Conservation (phyloP, 1,140 invertebrate genomes). For the Hycleus phaleratus region DNA sequence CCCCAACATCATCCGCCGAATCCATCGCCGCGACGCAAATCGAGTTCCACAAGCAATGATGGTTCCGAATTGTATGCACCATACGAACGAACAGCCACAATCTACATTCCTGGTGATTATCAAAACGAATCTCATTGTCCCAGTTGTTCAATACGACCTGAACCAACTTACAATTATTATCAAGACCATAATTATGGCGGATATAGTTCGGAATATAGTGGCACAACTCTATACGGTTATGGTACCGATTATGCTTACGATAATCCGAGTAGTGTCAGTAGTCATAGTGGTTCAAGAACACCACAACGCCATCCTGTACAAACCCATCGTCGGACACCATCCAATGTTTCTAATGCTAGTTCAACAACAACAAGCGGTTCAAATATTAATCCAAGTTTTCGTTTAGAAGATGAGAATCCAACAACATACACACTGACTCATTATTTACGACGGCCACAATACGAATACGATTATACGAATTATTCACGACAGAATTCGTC, state of each 20-base stretch:
- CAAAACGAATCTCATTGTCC: conserved; percentile 25
- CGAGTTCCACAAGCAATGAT: conserved; percentile 55
- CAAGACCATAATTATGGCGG: conserved; percentile 32
- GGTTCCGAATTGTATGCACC: conserved; percentile 47
- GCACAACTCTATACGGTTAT: conserved; percentile 37
- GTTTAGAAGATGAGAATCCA: conserved; percentile 54
- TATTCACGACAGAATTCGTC: conserved; percentile 48
- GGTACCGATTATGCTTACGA: conserved; percentile 50
- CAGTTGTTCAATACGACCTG: conserved; percentile 17
- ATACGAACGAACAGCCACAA: conserved; percentile 45
- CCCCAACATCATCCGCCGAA: conserved; percentile 64
- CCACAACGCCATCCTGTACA: conserved; percentile 44
- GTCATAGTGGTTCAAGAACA: conserved; percentile 45
- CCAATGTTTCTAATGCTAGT: conserved; percentile 62
- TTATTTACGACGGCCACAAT: conserved; percentile 40
- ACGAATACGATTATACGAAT: conserved; percentile 41
- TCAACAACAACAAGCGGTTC: conserved; percentile 47
- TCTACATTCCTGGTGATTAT: conserved; percentile 49
- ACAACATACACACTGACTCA: conserved; percentile 42
- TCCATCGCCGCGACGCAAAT: conserved; percentile 61
- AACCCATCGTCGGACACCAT: conserved; percentile 58
- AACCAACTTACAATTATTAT: conserved; percentile 25
- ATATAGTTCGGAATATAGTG: conserved; percentile 39
- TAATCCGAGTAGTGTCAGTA: conserved; percentile 44
- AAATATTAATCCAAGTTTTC: conserved; percentile 50